Evolutionary conservation across 2,797 vertebrate species (phyloP), one percentile per base, ranked within the genome.

Genomic region (Silurus lanzhouensis): DNA sequence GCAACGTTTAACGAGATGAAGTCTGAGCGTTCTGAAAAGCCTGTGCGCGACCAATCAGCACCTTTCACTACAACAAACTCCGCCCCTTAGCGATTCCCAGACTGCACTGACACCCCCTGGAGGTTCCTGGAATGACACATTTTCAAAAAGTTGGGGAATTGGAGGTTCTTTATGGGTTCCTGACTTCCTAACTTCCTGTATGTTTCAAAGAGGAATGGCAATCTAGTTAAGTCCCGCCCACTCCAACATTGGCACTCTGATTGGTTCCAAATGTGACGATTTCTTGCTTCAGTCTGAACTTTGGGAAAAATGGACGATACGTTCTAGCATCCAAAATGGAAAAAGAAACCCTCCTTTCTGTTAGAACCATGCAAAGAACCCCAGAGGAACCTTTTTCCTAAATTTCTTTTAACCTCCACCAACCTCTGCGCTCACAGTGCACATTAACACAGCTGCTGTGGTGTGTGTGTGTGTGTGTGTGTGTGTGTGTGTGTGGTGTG

Each of bases 121-220:
- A 63, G 77, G 77, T 79, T 79, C 77, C 77, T 79, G 38, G 38
- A 78, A 48, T 20, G 8, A n/a, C 58, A 20, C 3, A 25, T 7
- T 10, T 6, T 17, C 0, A 55, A 7, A 74, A 46, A 61, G 5
- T 0, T 1, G 1, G 3, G 6, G 48, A 8, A 52, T 52, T 52
- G 0, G 48, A 52, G 48, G 74, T 58, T 76, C 20, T 17, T 76
- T 19, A 10, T 10, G 52, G 74, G 61, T 66, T 52, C 22, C 6
- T 52, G 6, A 2, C 20, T 25, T 48, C 44, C 48, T 46, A 22
- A 48, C 38, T 44, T 44, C 38, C 31, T 70, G 31, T 70, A 20
- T 20, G 71, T 46, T 77, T 58, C 6, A 77, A 20, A 31, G 8
- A 31, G 5, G 19, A 60, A 14, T 38, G 75, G 13, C 27, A 13